A percentile compares a stretch with the other conserved stretches of the same genome.
phyloP scores from a whole-genome alignment of 2,888 invertebrate genomes.

The Mythimna albipuncta region DNA sequence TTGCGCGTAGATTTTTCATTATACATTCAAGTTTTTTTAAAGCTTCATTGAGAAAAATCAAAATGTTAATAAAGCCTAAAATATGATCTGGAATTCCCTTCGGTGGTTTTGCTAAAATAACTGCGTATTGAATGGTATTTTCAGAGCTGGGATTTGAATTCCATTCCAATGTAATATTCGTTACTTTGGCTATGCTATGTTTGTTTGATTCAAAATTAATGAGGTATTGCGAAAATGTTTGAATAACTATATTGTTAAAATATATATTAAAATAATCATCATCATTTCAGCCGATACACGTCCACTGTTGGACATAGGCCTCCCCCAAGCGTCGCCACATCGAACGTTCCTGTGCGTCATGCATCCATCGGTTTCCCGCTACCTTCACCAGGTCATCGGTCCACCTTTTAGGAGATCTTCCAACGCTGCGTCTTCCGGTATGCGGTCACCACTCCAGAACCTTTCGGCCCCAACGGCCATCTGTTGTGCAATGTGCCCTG shows the following conservation, averaged over 20 bases:
- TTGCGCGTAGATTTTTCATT: neutral
- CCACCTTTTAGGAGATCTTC: too few species aligned
- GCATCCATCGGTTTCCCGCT: too few species aligned
- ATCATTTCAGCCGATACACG: too few species aligned
- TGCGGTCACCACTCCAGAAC: too few species aligned
- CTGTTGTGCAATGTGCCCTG: too few species aligned
- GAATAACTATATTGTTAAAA: neutral
- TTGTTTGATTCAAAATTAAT: neutral
- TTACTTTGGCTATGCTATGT: neutral
- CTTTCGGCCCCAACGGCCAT: too few species aligned
- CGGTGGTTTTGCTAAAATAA: constrained; percentile 14
- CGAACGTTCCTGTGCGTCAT: too few species aligned
- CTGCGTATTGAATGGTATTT: constrained; percentile 17
- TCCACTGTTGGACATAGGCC: too few species aligned
- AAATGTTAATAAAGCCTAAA: constrained; percentile 24
- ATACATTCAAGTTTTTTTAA: constrained; percentile 1
- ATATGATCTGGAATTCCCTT: constrained; percentile 13
- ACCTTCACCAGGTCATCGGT: too few species aligned
- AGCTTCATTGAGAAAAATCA: neutral
- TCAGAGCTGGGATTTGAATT: constrained; percentile 12
- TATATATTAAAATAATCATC: too few species aligned
- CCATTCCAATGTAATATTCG: neutral
- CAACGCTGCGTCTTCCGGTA: too few species aligned
- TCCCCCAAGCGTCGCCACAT: too few species aligned
- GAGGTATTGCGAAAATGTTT: neutral